A percentile compares a stretch with the other conserved stretches of the same genome.
These are phyloP conservation scores for Atta texana DNA, from an alignment of 1,140 invertebrate species.

Conservation along the genomic window DNA sequence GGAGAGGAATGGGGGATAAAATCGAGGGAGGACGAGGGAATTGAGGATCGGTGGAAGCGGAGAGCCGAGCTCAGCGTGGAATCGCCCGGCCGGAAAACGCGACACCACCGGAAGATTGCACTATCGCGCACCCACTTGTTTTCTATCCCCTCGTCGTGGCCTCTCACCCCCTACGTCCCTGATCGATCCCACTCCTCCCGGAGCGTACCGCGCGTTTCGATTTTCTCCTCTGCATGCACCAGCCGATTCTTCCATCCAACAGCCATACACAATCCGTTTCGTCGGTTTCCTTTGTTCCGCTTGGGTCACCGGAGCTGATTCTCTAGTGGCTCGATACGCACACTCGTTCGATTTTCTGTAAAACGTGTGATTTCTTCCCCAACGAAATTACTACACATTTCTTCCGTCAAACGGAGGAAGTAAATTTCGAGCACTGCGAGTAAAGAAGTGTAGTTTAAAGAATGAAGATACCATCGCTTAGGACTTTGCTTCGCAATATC, in stretches of 20 bases:
- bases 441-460: conserved; percentile 31
- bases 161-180: conserved; percentile 53
- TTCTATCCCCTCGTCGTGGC: conserved; percentile 69
- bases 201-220: conserved; percentile 23
- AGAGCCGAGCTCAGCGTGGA: conserved; percentile 76
- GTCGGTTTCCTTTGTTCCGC: conserved; percentile 65
- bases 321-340: background rate
- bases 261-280: conserved; percentile 66
- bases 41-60: conserved; percentile 70
- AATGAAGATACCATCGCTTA: conserved; percentile 44
- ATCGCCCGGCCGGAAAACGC: conserved; percentile 80
- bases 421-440: conserved; percentile 48
- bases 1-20: conserved; percentile 11
- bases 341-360: conserved; percentile 33
- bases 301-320: conserved; percentile 58
- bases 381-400: conserved; percentile 42
- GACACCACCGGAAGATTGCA: conserved; percentile 82
- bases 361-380: conserved; percentile 30
- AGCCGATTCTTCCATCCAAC: conserved; percentile 55
- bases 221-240: conserved; percentile 10
- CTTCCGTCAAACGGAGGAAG: conserved; percentile 56
- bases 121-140: conserved; percentile 82
- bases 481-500: conserved; percentile 28
- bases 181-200: conserved; percentile 18
- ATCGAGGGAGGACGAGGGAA: conserved; percentile 64